Conservation (phyloP, 2,888 invertebrate species). For the Fabriciana adippe region DNA sequence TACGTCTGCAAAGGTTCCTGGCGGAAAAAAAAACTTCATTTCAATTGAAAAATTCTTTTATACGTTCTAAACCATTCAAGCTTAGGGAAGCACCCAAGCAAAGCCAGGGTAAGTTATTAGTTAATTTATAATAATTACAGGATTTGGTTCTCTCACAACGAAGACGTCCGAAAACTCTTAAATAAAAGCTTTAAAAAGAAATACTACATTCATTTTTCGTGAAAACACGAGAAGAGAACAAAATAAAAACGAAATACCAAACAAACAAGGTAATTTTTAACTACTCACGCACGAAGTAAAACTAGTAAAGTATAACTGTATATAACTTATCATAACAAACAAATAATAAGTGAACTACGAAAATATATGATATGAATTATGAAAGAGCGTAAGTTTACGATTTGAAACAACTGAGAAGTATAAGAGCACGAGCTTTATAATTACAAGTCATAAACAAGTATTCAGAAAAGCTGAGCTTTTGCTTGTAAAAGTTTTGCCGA, state of each 20-base stretch:
- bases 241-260: not conserved
- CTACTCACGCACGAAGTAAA: not conserved
- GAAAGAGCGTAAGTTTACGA: not conserved
- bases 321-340: slow-evolving; percentile 2
- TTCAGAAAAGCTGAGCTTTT: slow-evolving; percentile 8
- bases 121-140: too few relatives aligned
- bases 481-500: slow-evolving; percentile 4
- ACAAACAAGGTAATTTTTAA: not conserved
- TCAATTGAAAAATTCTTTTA: too few relatives aligned
- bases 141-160: too few relatives aligned
- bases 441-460: slow-evolving; percentile 18
- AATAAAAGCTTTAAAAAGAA: too few relatives aligned
- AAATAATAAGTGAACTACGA: slow-evolving; percentile 8
- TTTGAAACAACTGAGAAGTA: slow-evolving; percentile 12
- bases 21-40: too few relatives aligned
- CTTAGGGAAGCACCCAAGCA: too few relatives aligned
- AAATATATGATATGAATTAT: not conserved
- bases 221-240: too few relatives aligned
- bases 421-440: slow-evolving; percentile 4
- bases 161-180: too few relatives aligned
- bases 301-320: not conserved
- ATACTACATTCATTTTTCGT: too few relatives aligned
- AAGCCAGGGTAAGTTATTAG: too few relatives aligned
- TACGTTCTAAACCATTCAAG: too few relatives aligned
- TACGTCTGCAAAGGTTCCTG: too few relatives aligned